Evolutionary conservation across 2,797 vertebrate species (phyloP), one percentile per base, ranked within the genome.

Genomic region (Macropus fuliginosus): DNA sequence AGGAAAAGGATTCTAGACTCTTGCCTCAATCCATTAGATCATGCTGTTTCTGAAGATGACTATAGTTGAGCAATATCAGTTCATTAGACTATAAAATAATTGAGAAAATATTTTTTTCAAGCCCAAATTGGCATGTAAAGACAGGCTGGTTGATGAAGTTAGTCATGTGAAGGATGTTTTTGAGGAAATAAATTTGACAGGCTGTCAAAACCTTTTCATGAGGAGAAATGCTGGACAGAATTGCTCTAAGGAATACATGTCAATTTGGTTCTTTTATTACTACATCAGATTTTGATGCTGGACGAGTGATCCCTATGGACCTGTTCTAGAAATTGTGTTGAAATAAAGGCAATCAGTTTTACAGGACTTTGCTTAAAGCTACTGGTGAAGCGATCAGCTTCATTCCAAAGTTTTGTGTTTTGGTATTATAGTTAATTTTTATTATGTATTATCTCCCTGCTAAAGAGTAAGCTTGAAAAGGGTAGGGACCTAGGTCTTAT

Each of bases 141-240:
- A 98, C 96, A 97, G 98, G 59, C 97, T 97, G 91, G 96, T 97
- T 98, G 97, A 98, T 98, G 96, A 97, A 98, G 94, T 95, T 93
- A 98, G 98, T 98, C 97, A 97, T 96, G 95, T 96, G 98, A 98
- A 97, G 98, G 97, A 95, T 97, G 95, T 98, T 98, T 98, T 96
- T 97, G 96, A 96, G 92, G 94, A 98, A 96, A 90, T 92, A 81
- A 24, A 92, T 97, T 98, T 98, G 98, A 98, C 98, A 98, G 97
- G 93, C 96, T 97, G 94, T 97, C 96, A 98, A 95, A 97, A 94
- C 56, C 94, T 94, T 94, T 81, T 94, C 95, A 87, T 66, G 95
- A 96, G 95, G 97, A 98, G 96, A 98, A 98, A 95, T 96, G 94
- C 87, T 18, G 14, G 97, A 94, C 96, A 98, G 90, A 0, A 0